Evolutionary conservation across 1,140 invertebrate genomes (phyloP), one percentile per base, ranked within the genome.

Genomic region (Arion vulgaris): DNA sequence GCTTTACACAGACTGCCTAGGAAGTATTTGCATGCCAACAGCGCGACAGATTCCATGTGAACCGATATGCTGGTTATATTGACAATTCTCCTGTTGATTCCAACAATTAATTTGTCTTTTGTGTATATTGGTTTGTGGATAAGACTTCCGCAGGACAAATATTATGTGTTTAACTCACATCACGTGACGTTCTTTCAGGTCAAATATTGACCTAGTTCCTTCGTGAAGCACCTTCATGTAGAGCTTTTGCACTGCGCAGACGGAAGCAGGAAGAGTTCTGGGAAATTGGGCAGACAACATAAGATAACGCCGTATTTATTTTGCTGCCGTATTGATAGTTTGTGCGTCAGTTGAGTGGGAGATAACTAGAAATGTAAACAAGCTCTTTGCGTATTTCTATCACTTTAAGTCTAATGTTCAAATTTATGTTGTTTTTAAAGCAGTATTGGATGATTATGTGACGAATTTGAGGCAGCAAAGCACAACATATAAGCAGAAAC

Each of bases 71-170:
- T 49, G 41, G 4, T 39, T 73, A n/a, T 57, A 77, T 39, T 38
- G 23, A 32, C 53, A 2, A 68, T 68, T 68, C 26, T 39, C 2
- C 11, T 79, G 57, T 79, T 66, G 36, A 68, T 66, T 36, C 36
- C 76, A n/a, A 45, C 53, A 66, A 66, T 79, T 79, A 79, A 79
- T 79, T 68, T 79, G 7, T 5, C 51, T 36, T 39, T 39, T 66
- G 53, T 62, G 13, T 79, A 45, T 79, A 68, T 79, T 79, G 66
- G 28, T 79, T 68, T 79, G 76, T 68, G 76, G 76, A 41, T 38
- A 68, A 79, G 53, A 79, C 76, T 68, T 79, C 76, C 34, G 53
- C 9, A 26, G 1, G 76, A 41, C 62, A 66, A 79, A 66, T 79
- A 79, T 68, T 66, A 53, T 79, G 66, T 79, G 62, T 1, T 11